Evolutionary conservation across 2,797 vertebrate genomes (phyloP), one percentile per base, ranked within the genome.

Genomic region (Tiaroga cobitis): DNA sequence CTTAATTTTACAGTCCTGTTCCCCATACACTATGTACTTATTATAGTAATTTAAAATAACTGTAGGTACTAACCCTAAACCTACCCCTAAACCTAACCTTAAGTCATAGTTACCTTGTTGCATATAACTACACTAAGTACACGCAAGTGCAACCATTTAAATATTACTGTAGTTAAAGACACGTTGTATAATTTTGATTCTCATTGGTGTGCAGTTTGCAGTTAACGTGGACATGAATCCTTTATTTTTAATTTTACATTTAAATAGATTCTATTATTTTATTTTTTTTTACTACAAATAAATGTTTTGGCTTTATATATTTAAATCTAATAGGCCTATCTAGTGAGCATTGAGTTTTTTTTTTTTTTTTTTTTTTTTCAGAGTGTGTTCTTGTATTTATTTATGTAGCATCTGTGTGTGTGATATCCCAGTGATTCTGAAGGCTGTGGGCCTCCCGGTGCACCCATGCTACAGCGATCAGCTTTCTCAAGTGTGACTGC

Each of bases 401-500:
- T 85, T 89, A 80, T 39, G 67, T 69, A 82, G 94, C 95, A 95
- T 95, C 95, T 95, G 95, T 93, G 89, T 90, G 89, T 92, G 94
- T 94, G 94, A 93, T 96, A 95, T 95, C 93, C 94, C 93, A 94
- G 93, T 93, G 95, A 95, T 93, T 94, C 85, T 32, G 80, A 89
- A 82, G 67, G 94, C 96, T 94, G 94, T 91, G 90, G 95, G 95
- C 95, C 94, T 94, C 93, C 89, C 73, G 94, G 94, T 94, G 95
- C 83, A 85, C 93, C 93, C 92, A 93, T 86, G 92, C 92, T 92
- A 92, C 93, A 94, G 95, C 96, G 96, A 96, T 96, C 94, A 93
- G 92, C 96, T 96, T 95, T 94, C 95, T 95, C 94, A 95, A 95
- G 95, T 96, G 96, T 97, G 96, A 97, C 95, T 91, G 93, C 19